phyloP scores from a whole-genome alignment of 2,113 vertebrate genomes.

The Uria lomvia region DNA sequence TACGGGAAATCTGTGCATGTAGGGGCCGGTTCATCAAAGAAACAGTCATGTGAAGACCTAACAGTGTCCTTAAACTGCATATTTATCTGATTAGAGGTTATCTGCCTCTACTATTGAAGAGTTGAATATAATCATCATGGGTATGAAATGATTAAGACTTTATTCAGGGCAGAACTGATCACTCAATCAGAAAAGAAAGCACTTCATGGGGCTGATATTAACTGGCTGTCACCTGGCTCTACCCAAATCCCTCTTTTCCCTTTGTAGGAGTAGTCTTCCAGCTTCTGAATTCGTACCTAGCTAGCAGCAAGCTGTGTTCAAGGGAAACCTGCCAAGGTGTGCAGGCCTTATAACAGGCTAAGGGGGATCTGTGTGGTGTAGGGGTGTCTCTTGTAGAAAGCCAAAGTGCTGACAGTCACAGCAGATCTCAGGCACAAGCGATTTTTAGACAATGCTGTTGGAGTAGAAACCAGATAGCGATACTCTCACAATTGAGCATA shows the following conservation, averaged over 20 bases:
- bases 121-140: neutral
- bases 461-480: too few species aligned
- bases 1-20: neutral
- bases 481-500: neutral
- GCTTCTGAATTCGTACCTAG: neutral
- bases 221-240: neutral
- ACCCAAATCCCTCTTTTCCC: neutral
- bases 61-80: neutral
- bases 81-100: neutral
- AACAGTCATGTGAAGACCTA: neutral
- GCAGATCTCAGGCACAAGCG: neutral
- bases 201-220: neutral
- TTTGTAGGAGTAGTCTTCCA: neutral
- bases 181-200: neutral
- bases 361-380: neutral
- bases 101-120: neutral
- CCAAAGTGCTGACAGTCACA: neutral
- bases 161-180: neutral
- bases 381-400: neutral
- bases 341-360: neutral
- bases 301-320: neutral
- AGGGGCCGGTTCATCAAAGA: neutral
- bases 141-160: neutral
- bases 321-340: neutral
- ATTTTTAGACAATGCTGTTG: neutral